Percentiles rank a stretch among this genome's conserved stretches.
Evolutionary conservation across 2,797 vertebrate species (phyloP).

Genomic region (Phalloptychus januarius): DNA sequence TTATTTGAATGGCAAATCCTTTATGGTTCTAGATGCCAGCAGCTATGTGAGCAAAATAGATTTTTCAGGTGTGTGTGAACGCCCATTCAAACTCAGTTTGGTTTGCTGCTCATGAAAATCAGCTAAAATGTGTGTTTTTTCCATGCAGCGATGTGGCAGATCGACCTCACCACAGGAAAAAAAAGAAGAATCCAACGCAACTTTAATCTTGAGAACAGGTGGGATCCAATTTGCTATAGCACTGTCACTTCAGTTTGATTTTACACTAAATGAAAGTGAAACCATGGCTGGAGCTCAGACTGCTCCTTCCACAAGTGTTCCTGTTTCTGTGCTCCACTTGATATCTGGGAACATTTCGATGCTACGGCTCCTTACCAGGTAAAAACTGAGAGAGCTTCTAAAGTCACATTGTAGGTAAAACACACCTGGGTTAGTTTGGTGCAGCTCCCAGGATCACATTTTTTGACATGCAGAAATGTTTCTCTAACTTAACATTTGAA

Average conservation of each 20-base stretch:
- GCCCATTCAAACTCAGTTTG: background rate
- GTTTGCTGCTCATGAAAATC: background rate
- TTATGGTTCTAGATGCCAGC: constrained; percentile 69
- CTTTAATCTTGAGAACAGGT: constrained; percentile 26
- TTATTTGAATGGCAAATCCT: constrained; percentile 74
- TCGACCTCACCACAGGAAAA: constrained; percentile 76
- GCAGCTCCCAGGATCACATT: background rate
- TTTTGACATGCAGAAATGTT: too few species aligned
- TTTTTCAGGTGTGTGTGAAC: constrained; percentile 82
- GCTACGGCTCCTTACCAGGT: constrained; percentile 83
- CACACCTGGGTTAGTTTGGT: too few species aligned
- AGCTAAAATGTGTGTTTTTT: background rate
- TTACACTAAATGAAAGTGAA: constrained; percentile 64
- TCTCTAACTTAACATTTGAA: too few species aligned
- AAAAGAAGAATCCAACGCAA: constrained; percentile 77
- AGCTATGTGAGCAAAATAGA: constrained; percentile 69
- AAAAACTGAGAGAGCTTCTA: constrained; percentile 21
- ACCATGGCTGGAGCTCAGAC: background rate
- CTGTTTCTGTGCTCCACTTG: constrained; percentile 65
- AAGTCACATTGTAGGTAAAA: background rate
- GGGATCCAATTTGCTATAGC: accelerated
- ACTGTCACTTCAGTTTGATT: constrained; percentile 6
- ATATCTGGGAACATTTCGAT: constrained; percentile 86
- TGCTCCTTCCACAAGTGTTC: constrained; percentile 35
- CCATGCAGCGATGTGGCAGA: constrained; percentile 82